These are phyloP conservation scores for Cygnus olor DNA, from an alignment of 2,797 vertebrate genomes.

Conservation along the genomic window DNA sequence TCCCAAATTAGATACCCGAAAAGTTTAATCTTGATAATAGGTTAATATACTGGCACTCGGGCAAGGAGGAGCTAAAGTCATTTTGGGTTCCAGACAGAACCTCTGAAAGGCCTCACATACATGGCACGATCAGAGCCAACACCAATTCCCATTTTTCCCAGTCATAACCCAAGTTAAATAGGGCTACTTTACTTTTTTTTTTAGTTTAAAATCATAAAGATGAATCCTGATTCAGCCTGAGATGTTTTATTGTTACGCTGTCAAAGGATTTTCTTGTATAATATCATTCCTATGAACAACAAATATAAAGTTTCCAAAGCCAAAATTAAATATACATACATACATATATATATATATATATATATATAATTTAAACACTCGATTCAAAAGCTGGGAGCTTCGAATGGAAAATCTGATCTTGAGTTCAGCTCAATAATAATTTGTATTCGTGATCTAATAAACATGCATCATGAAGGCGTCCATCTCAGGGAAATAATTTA, in stretches of 20 bases:
- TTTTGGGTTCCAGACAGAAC: background rate
- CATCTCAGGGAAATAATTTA: background rate
- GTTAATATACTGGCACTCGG: background rate
- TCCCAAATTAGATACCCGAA: background rate
- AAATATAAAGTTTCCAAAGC: background rate
- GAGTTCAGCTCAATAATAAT: background rate
- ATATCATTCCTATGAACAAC: background rate
- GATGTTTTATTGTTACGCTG: background rate
- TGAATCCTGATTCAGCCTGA: background rate
- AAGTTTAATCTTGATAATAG: background rate
- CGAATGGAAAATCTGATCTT: background rate
- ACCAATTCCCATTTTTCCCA: background rate
- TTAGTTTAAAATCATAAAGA: rapidly evolving
- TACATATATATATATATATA: too few relatives aligned
- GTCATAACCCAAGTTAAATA: background rate
- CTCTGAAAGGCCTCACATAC: background rate
- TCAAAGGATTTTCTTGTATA: background rate
- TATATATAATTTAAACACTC: background rate
- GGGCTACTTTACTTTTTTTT: background rate
- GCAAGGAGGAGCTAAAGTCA: background rate
- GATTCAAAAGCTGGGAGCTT: background rate
- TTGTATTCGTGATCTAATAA: background rate
- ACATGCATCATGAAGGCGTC: background rate
- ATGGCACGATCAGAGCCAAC: background rate
- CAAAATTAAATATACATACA: background rate